Base-by-base conservation (phyloP, 2,797 vertebrate genomes). In the Xerus rutilus region DNA sequence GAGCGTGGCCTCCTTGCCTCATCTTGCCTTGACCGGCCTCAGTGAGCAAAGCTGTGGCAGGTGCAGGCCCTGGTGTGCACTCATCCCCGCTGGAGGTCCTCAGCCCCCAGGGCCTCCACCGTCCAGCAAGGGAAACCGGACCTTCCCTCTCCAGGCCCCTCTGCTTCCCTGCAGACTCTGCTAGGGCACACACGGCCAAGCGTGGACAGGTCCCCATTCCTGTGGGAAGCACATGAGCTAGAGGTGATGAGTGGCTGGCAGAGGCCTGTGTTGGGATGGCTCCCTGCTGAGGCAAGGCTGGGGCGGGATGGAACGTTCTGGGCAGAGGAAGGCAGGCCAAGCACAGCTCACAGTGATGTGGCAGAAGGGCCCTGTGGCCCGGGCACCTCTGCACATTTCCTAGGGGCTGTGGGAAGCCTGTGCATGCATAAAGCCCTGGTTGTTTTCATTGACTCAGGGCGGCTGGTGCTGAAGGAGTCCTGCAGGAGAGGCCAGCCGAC, bases 161-260 rank as follows among this genome's bases (percentile, higher is more conserved):
- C 17, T 1, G 12, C 4, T 57, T 3, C 28, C 1, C 13, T 23
- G 76, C 49, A 57, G 5, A 43, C 47, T 4, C 64, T 4, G 57
- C 7, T 3, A 10, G 32, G 28, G 14, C 81, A 17, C 2, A 9
- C 39, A 0, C 25, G 21, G 45, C 0, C 28, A 9, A 18, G 2
- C 13, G 15, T 15, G 7, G 9, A 10, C n/a, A 14, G 2, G 0
- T 39, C 67, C n/a, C 14, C 59, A n/a, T 70, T 5, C 64, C 54
- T 57, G 3, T 54, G 49, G 21, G 14, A 39, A 57, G 11, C 5
- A 3, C 39, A 14, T 4, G 30, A 13, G 4, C 8, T 0, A 1
- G 54, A 30, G 18, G 39, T 5, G 7, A 43, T 25, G 54, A 28
- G 59, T 62, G 59, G 25, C 20, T 9, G 30, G 2, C 20, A 18